A percentile compares a stretch with the other conserved stretches of the same genome.
These are phyloP conservation scores for Netelia inedita DNA, from an alignment of 2,888 invertebrate species.

Conservation along the genomic window DNA sequence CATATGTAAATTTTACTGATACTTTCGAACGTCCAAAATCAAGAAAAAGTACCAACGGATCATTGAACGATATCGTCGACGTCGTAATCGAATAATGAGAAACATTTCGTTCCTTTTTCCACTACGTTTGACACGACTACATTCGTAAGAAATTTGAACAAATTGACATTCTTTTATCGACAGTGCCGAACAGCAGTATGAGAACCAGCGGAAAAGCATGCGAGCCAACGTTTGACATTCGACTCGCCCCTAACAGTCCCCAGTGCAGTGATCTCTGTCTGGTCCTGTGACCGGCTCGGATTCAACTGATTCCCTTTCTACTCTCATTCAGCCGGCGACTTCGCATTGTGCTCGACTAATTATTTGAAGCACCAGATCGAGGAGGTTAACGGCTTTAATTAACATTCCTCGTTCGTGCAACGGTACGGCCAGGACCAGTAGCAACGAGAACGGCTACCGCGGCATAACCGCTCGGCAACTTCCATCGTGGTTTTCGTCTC, in stretches of 20 bases:
- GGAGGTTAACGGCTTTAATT: constrained; percentile 84
- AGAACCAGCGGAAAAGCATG: constrained; percentile 68
- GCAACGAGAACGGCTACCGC: constrained; percentile 43
- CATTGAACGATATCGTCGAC: constrained; percentile 2
- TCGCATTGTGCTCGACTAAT: constrained; percentile 84
- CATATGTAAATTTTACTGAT: no score
- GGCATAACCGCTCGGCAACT: constrained; percentile 46
- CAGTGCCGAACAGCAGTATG: constrained; percentile 52
- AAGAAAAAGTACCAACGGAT: not conserved
- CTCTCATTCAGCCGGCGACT: constrained; percentile 74
- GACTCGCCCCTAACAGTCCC: constrained; percentile 75
- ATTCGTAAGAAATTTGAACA: constrained; percentile 74
- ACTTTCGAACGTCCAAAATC: no score
- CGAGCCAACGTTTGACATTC: constrained; percentile 77
- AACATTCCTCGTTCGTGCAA: constrained; percentile 83
- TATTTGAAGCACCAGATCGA: constrained; percentile 84
- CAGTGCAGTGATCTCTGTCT: constrained; percentile 81
- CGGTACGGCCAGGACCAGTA: constrained; percentile 67
- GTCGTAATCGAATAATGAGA: not conserved
- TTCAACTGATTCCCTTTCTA: constrained; percentile 63
- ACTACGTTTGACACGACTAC: constrained; percentile 34
- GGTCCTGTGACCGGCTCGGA: constrained; percentile 73
- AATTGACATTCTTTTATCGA: constrained; percentile 82
- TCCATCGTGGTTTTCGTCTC: constrained; percentile 46
- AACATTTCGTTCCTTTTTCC: not conserved